phyloP scores from a whole-genome alignment of 1,140 invertebrate genomes.

The Orius laevigatus region DNA sequence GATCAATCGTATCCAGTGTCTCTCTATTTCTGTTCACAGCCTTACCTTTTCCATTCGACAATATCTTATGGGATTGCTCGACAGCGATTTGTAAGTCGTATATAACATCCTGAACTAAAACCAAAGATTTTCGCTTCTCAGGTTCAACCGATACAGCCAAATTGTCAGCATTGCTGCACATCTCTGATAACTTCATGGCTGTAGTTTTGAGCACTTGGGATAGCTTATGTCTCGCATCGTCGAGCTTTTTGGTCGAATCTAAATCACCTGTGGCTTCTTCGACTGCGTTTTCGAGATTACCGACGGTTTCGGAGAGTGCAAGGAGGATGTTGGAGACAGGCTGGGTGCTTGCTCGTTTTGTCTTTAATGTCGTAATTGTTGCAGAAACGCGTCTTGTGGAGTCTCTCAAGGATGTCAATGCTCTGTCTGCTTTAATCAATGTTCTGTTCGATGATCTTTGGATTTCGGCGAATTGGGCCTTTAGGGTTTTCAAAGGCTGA shows the following conservation, averaged over 20 bases:
- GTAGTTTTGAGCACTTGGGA: not conserved
- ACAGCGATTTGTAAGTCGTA: conserved; percentile 12
- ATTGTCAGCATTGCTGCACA: conserved; percentile 8
- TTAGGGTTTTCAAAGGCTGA: conserved; percentile 19
- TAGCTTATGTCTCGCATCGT: conserved; percentile 8
- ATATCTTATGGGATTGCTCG: conserved; percentile 4
- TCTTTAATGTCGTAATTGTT: conserved; percentile 1
- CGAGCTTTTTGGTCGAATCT: conserved; percentile 3
- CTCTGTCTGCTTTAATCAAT: conserved; percentile 10
- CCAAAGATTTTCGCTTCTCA: conserved; percentile 7
- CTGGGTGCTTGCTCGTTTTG: not conserved
- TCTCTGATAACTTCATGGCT: not conserved
- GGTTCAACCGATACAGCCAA: not conserved
- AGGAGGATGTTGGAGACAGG: not conserved
- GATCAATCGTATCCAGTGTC: conserved; percentile 4
- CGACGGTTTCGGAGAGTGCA: not conserved
- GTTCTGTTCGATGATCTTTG: conserved; percentile 9
- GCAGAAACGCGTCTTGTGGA: conserved; percentile 4
- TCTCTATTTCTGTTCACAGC: conserved; percentile 3
- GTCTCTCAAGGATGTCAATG: conserved; percentile 4
- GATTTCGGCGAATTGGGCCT: conserved; percentile 15
- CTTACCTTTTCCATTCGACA: conserved; percentile 4
- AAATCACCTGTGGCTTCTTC: conserved; percentile 5
- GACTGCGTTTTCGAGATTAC: conserved; percentile 4
- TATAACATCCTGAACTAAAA: conserved; percentile 11